Base-by-base conservation (phyloP, 2,888 invertebrate genomes). In the Caenorhabditis sp. region DNA sequence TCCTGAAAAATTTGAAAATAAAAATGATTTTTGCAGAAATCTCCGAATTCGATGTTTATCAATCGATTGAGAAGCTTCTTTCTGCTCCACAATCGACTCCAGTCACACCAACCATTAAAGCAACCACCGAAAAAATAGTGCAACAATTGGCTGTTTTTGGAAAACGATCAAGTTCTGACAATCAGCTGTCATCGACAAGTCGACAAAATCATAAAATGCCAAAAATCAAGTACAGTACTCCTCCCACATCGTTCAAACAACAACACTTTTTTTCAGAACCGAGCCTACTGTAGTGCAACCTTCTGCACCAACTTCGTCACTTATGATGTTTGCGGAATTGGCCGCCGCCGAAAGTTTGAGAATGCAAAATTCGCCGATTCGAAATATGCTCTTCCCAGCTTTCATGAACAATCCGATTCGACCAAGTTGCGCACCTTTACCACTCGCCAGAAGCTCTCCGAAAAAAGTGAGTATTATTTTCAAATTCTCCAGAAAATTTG, bases 301-400 rank as follows among this genome's bases (percentile, higher is more conserved):
- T 36, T 37, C 58, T 14, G 37, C 58, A 19, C 49, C 26, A 19
- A 59, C 36, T 21, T 62, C 62, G 17, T 58, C 67, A 5, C 55
- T 79, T 58, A 75, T 76, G 70, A 77, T 77, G 77, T 76, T 79
- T 61, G 79, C 79, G 6, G 79, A 79, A 24, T 43, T 79, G 61
- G 79, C 78, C 36, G 72, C 65, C 10, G 71, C 58, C 43, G 66
- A 69, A 62, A 60, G 49, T 17, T 36, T 58, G 21, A 51, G 51
- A 51, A 51, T 51, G 51, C 21, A 51, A 64, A 36, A 49, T 23
- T 51, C 64, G 21, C 36, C 68, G 66, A 19, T 31, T 55, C 1
- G 60, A 62, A 50, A 49, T 54, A 59, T 67, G 43, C 5, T 43
- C 8, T 43, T 43, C 43, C 43, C 43, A 3, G 43, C 43, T 5